Evolutionary conservation across 2,113 vertebrate species (phyloP), one percentile per base, ranked within the genome.

Genomic region (Tetraodon nigroviridis): DNA sequence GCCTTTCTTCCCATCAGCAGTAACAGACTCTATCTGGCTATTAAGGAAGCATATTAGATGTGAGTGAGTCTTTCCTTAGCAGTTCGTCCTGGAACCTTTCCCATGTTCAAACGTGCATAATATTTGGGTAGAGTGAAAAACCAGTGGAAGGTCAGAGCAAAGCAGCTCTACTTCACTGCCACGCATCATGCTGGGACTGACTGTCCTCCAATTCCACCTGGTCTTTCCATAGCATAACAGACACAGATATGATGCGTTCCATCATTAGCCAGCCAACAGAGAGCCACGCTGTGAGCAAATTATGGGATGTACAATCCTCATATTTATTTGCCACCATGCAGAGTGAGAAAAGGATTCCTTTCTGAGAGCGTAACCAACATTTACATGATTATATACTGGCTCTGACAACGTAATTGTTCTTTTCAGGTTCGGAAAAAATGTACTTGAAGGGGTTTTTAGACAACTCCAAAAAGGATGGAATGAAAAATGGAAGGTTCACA

Each of bases 181-280:
- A 27, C 7, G 24, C 75, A 64, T 53, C 70, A 67, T 55, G 68
- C 72, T 72, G 73, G 76, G 82, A 73, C 76, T 67, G 82, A 73
- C 76, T 67, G 64, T 42, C 75, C 64, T 68, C 55, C 53, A 64
- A 54, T 51, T 51, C 57, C 27, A 66, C 64, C 62, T 78, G 78
- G 72, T 69, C 63, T 70, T 80, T 79, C 58, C 42, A 44, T 18
- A 17, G 41, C 56, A 71, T 60, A 73, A 66, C 64, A 80, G 76
- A 84, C 32, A 60, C 80, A 81, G 55, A 76, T 82, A 83, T 78
- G 83, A 76, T 82, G 64, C 78, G 71, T 84, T 84, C 77, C 70
- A 70, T 87, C 85, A 85, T 82, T 83, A 76, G 78, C 65, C 46
- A 72, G 61, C 58, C 76, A 83, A 86, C 78, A 55, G 76, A 81